Conservation (phyloP, 2,888 invertebrate genomes). For the Agrenia bidenticulata region DNA sequence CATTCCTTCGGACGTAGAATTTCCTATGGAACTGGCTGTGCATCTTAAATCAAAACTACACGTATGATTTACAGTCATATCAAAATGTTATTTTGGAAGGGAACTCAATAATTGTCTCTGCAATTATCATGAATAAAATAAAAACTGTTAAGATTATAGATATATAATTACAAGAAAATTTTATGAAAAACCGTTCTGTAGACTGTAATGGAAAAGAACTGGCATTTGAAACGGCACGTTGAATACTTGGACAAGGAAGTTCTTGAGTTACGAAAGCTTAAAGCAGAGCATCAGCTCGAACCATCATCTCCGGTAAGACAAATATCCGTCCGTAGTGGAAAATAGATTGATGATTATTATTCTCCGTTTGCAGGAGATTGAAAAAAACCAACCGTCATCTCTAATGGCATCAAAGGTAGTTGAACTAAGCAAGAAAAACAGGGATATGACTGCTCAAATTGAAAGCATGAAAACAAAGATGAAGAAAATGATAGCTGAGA, state of each 20-base stretch:
- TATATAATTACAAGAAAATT: neutral
- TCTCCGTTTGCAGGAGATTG: neutral
- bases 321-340: too few species aligned
- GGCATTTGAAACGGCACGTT: slow-evolving; percentile 41
- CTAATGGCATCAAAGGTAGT: slow-evolving; percentile 62
- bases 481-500: slow-evolving; percentile 60
- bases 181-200: slow-evolving; percentile 9
- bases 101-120: slow-evolving; percentile 1
- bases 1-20: slow-evolving; percentile 39
- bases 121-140: neutral
- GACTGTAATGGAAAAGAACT: slow-evolving; percentile 46
- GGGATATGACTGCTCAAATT: slow-evolving; percentile 61
- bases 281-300: slow-evolving; percentile 27
- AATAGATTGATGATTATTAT: neutral
- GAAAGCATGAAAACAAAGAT: slow-evolving; percentile 62
- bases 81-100: neutral
- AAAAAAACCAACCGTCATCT: neutral
- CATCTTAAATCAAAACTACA: slow-evolving; percentile 44
- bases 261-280: slow-evolving; percentile 31
- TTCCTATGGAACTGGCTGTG: slow-evolving; percentile 41
- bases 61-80: slow-evolving; percentile 19
- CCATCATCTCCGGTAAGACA: neutral
- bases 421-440: slow-evolving; percentile 67
- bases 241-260: slow-evolving; percentile 40
- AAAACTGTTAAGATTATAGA: neutral